Base-by-base conservation (phyloP, 2,113 vertebrate genomes). In the Halcyon malimbica region DNA sequence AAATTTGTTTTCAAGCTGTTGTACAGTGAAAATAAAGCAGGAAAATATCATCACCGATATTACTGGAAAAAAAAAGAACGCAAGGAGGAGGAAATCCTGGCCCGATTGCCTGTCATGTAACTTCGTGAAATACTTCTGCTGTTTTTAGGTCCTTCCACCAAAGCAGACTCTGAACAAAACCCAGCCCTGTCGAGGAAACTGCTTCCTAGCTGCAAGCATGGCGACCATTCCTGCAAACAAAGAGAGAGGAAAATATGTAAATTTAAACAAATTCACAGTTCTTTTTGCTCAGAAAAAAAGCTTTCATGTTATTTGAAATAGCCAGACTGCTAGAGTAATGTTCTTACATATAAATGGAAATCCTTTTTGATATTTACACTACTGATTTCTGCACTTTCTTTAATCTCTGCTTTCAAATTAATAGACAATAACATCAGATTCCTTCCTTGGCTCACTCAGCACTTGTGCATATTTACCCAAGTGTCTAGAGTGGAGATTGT, bases 341-440 rank as follows among this genome's bases (percentile, higher is more conserved):
- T 97, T 98, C 97, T 98, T 97, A 97, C 96, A 98, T 98, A 97
- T 98, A 98, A 98, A 98, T 98, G 97, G 97, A 98, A 98, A 98
- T 98, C 98, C 98, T 98, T 98, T 97, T 96, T 97, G 97, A 97
- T 99, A 98, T 99, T 99, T 99, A 98, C 98, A 97, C 98, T 98
- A 97, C 98, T 98, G 98, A 98, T 99, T 99, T 98, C 98, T 97
- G 97, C 97, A 96, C 97, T 98, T 98, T 98, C 98, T 98, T 98
- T 99, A 99, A 99, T 99, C 99, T 99, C 97, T 98, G 97, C 98
- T 98, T 98, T 99, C 98, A 99, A 99, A 99, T 99, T 99, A 99
- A 99, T 98, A 99, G 98, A 98, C 98, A 98, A 99, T 98, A 98
- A 98, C 98, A 97, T 98, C 97, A 98, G 98, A 98, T 98, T 99